Conservation (phyloP, 2,888 invertebrate species). For the Eledone cirrhosa region DNA sequence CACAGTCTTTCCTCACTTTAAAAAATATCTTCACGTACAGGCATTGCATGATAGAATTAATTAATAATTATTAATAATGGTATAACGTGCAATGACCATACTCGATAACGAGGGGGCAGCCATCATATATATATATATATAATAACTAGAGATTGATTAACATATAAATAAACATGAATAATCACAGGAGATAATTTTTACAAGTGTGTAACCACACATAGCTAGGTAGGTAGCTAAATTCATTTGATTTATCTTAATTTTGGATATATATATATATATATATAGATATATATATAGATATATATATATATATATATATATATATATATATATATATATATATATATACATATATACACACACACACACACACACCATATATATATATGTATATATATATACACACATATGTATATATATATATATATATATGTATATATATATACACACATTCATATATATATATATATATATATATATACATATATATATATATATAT, state of each 20-base stretch:
- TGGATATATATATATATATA: slow-evolving; percentile 3
- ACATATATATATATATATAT: neutral
- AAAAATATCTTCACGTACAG: no score
- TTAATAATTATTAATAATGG: no score
- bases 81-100: no score
- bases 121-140: no score
- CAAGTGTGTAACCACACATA: no score
- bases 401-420: neutral
- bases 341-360: neutral
- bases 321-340: slow-evolving; percentile 1
- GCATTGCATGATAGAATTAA: no score
- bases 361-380: neutral
- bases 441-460: neutral
- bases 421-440: neutral
- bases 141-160: no score
- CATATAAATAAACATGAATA: no score
- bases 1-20: no score
- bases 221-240: neutral
- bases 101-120: no score
- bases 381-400: neutral
- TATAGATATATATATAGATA: slow-evolving; percentile 32
- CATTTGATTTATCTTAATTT: neutral
- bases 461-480: neutral
- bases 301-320: slow-evolving; percentile 27
- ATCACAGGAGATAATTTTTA: no score